Evolutionary conservation across 2,113 vertebrate genomes (phyloP).

Genomic region (Paracanthobrama guichenoti): DNA sequence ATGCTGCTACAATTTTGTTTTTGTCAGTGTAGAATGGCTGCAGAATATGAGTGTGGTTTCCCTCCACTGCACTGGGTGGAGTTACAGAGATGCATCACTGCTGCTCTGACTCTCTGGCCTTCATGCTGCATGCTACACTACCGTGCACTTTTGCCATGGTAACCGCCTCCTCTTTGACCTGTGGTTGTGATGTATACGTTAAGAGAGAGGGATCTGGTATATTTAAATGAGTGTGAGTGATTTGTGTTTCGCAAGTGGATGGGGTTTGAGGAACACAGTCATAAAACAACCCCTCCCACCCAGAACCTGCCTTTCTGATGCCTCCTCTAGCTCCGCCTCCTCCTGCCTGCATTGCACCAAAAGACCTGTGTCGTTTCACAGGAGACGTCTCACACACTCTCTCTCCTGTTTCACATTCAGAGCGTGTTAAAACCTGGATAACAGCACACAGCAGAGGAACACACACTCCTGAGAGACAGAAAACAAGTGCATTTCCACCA

Average conservation of each 20-base stretch:
- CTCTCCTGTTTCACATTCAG: constrained; percentile 32
- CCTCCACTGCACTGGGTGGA: constrained; percentile 19
- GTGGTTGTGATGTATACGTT: neutral
- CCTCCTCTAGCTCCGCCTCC: neutral
- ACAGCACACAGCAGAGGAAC: neutral
- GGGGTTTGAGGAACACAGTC: constrained; percentile 3
- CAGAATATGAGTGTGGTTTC: neutral
- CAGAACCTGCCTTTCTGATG: neutral
- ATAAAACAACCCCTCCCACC: constrained; percentile 6
- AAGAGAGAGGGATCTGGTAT: neutral
- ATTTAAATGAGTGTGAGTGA: constrained; percentile 8
- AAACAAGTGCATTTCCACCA: neutral
- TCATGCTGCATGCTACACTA: neutral
- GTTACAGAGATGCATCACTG: constrained; percentile 8
- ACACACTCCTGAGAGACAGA: neutral
- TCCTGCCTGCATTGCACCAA: constrained; percentile 59
- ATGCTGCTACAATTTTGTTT: neutral
- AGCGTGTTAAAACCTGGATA: neutral
- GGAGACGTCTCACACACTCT: neutral
- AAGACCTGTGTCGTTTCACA: constrained; percentile 50
- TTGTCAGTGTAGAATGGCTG: neutral
- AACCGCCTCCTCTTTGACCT: constrained; percentile 33
- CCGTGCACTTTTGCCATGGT: constrained; percentile 21
- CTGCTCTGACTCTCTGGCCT: neutral
- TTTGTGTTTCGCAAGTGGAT: constrained; percentile 8